A percentile compares a stretch with the other conserved stretches of the same genome.
These are phyloP conservation scores for Sebastes paucispinis DNA, from an alignment of 2,797 vertebrate species.

Conservation along the genomic window DNA sequence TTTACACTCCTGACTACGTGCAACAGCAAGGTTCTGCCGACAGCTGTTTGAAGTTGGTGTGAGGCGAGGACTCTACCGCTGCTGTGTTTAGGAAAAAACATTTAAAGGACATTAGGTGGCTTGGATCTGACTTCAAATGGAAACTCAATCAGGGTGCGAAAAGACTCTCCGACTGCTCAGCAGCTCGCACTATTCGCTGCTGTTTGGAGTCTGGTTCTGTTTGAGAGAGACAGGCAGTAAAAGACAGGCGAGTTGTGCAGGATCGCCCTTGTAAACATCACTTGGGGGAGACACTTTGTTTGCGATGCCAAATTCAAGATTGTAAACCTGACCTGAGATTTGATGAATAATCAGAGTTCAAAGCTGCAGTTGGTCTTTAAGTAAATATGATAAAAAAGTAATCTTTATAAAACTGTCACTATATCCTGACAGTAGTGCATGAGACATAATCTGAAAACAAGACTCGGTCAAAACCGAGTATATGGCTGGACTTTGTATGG, in stretches of 20 bases:
- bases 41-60: conserved; percentile 62
- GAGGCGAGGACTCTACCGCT: conserved; percentile 53
- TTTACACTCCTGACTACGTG: conserved; percentile 49
- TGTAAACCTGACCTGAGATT: conserved; percentile 28
- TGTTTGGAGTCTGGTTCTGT: conserved; percentile 51
- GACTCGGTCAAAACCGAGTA: too few species aligned
- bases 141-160: conserved; percentile 76
- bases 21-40: conserved; percentile 48
- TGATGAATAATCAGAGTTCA: conserved; percentile 17
- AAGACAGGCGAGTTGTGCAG: conserved; percentile 43
- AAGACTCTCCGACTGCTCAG: conserved; percentile 46
- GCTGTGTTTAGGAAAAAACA: conserved; percentile 76
- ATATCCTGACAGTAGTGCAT: too few species aligned
- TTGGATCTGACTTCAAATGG: conserved; percentile 77
- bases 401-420: background rate
- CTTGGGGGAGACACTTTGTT: conserved; percentile 49
- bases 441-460: too few species aligned
- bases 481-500: too few species aligned
- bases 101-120: conserved; percentile 78
- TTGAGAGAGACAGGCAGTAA: conserved; percentile 57
- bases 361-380: background rate
- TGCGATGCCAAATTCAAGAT: conserved; percentile 23
- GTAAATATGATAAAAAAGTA: background rate
- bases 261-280: conserved; percentile 59
- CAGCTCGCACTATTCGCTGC: conserved; percentile 39